Evolutionary conservation across 2,113 vertebrate species (phyloP), one percentile per base, ranked within the genome.

Genomic region (Engraulis encrasicolus): DNA sequence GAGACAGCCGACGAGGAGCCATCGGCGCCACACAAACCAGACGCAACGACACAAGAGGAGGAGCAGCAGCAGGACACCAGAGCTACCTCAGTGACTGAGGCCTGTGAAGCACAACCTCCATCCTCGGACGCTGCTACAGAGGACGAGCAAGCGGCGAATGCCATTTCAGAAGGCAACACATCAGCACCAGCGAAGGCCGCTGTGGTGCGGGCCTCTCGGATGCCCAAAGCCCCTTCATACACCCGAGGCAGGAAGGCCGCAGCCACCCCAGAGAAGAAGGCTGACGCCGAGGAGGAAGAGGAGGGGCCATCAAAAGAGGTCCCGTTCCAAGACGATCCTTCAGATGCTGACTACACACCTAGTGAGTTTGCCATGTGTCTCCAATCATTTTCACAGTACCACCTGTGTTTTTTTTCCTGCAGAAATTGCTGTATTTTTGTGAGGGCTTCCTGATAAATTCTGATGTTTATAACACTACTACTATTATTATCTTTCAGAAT

Each of bases 281-380:
- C 20, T 0, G 50, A 86, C 11, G 89, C 81, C 27, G 50, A 54
- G 40, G 6, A 18, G 7, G 80, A 93, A 27, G 89, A 90, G 11
- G 88, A 87, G 49, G 80, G 52, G 0, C n/a, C 80, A 20, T 74
- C 48, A 18, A 89, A 90, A 58, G 88, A 90, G 19, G 78, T 78
- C 0, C 77, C 91, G 7, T 91, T 90, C 84, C 91, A 94, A 83
- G 94, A 95, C 0, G 92, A 92, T 84, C 92, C 92, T 18, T 86
- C 90, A 3, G 94, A 96, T 14, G 83, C 84, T 0, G 94, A 95
- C 88, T 94, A 94, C 86, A 85, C 83, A 6, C 93, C 94, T 11
- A 92, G 95, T 96, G 80, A 93, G 90, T 91, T n/a, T n/a, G 9
- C 14, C 27, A 27, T 36, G 27, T 31, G 66, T 74, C 66, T 19